Evolutionary conservation across 2,113 vertebrate species (phyloP), one percentile per base, ranked within the genome.

Genomic region (Cygnus buccinator): DNA sequence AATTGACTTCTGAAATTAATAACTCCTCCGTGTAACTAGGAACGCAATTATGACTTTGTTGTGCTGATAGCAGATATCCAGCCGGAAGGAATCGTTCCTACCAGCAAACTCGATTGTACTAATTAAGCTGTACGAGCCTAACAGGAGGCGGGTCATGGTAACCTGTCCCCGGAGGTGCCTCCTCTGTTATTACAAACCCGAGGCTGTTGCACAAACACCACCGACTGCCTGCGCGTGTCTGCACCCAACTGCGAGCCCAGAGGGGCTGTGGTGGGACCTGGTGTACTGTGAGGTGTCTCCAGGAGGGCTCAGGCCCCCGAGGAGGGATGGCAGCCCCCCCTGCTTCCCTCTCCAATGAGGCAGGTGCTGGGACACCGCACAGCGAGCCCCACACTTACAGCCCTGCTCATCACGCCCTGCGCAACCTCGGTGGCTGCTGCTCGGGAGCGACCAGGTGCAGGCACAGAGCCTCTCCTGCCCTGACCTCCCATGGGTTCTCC

Each of bases 1-100:
- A 92, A 95, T 94, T 92, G 96, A 93, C 84, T 96, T 73, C 88
- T 88, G 31, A 67, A 93, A 94, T 96, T 95, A 97, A 96, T 94
- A 97, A 93, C 95, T 96, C 87, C 87, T 89, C 89, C 58, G 93
- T 94, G 94, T 87, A 93, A 96, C 89, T 41, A 62, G 75, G 66
- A 96, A 90, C 9, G 21, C 92, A 86, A 78, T 96, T 90, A 93
- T 39, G 88, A 94, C 93, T 94, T 95, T 94, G 93, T 89, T 89
- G 87, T 85, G 90, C 70, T 44, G 95, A 72, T 46, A 77, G 78
- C 89, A 84, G 75, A 62, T 72, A 89, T 52, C 83, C 93, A 95
- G 95, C 96, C 79, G 22, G 90, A 96, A 97, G 94, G 90, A 59
- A 96, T 68, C 2, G 19, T 20, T 93, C 83, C 93, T 96, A 94